Base-by-base conservation (phyloP, 2,797 vertebrate genomes). In the Calcarius lapponicus region DNA sequence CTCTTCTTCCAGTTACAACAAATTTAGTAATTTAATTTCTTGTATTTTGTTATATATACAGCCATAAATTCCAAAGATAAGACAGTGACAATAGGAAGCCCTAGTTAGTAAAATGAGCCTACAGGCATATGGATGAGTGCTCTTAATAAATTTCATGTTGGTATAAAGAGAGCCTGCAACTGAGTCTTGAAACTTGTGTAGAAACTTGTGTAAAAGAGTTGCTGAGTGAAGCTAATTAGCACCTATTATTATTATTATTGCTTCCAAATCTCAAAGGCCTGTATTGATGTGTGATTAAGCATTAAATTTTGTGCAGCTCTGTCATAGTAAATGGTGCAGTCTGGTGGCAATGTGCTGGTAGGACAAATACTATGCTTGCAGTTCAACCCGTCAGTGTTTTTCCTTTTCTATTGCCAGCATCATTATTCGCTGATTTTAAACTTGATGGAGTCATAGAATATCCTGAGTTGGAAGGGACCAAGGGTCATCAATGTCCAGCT, bases 1-100 rank as follows among this genome's bases (percentile, higher is more conserved):
- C 61, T 69, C 45, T 85, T 86, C 72, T 78, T 65, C 22, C 62
- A 90, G 43, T 84, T 80, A 75, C 31, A 62, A 71, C 79, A 81
- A 92, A 93, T 86, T 90, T 90, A 95, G 83, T 61, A 93, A 86
- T 66, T 58, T 79, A 0, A 79, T 92, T 90, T 95, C 73, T 95
- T 80, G 45, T 67, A 76, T 80, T 93, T 92, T 92, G 19, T 90
- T 95, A 48, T n/a, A 56, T 66, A n/a, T 32, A 43, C 50, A 93
- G 17, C 42, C 26, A 60, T 73, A 66, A 88, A 71, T 89, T 80
- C 29, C 48, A 56, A 70, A 94, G 80, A 90, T 48, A 88, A 86
- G 42, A 56, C 26, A 80, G 73, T 78, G 40, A 80, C 50, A 90
- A 85, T 56, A 82, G 64, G 53, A 90, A 85, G 45, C 36, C 36